Conservation (phyloP, 2,797 vertebrate species). For the Anguilla pacifica region DNA sequence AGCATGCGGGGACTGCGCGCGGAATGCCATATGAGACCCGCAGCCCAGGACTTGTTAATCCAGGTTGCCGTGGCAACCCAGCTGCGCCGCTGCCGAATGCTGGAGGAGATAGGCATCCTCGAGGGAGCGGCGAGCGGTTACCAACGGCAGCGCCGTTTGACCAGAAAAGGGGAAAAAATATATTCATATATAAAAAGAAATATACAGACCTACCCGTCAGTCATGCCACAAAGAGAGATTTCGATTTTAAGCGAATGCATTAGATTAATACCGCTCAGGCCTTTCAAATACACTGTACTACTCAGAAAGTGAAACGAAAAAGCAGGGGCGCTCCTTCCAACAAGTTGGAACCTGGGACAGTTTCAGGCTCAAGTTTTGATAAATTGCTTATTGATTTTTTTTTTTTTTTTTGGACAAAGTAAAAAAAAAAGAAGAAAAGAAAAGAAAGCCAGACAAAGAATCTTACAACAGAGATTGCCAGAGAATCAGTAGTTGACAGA, state of each 20-base stretch:
- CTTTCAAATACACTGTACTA: conserved; percentile 2
- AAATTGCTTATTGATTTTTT: conserved; percentile 19
- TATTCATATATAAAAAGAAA: not conserved
- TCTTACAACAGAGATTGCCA: conserved; percentile 5
- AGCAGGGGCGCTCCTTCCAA: not conserved
- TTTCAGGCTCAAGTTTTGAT: conserved; percentile 23
- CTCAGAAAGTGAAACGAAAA: not conserved
- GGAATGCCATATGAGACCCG: conserved; percentile 23
- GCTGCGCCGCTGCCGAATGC: conserved; percentile 18
- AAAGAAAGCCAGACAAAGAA: not conserved
- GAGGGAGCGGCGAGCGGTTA: not conserved
- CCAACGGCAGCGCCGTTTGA: not conserved
- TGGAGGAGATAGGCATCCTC: conserved; percentile 29
- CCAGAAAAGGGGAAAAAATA: not conserved
- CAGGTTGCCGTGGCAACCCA: conserved; percentile 32
- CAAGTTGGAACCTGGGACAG: conserved; percentile 13
- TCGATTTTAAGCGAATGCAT: conserved; percentile 29
- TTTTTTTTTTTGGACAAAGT: not conserved
- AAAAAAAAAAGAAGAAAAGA: not conserved
- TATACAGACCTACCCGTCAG: conserved; percentile 21
- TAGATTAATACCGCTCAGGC: conserved; percentile 2
- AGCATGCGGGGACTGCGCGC: not conserved
- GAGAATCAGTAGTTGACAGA: not conserved
- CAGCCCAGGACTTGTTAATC: conserved; percentile 29
- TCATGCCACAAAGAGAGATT: conserved; percentile 3